These are phyloP conservation scores for Nyctalus aviator DNA, from an alignment of 2,797 vertebrate species.

Conservation along the genomic window DNA sequence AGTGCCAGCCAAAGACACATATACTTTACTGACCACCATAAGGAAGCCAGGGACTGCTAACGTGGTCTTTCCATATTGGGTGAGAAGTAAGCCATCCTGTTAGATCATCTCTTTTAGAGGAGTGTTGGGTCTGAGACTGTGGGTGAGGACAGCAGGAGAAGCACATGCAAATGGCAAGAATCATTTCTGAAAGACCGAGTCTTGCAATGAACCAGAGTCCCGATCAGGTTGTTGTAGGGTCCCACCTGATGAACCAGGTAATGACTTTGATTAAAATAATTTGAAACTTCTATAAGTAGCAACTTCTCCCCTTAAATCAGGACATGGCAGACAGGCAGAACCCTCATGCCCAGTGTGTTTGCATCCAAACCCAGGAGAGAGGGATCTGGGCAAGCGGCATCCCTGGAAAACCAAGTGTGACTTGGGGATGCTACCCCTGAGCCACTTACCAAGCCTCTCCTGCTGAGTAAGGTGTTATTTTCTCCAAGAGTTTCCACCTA, in stretches of 20 bases:
- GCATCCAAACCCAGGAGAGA: background rate
- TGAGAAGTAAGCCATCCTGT: background rate
- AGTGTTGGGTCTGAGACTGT: background rate
- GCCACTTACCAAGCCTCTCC: background rate
- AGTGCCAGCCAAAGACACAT: background rate
- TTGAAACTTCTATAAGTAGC: background rate
- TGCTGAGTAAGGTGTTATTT: background rate
- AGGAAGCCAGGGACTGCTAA: background rate
- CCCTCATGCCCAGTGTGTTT: background rate
- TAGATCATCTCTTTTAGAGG: background rate
- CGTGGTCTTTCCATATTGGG: background rate
- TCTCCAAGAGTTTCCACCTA: background rate
- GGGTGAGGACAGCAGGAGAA: fast-evolving
- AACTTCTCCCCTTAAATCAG: background rate
- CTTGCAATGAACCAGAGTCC: background rate
- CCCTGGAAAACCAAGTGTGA: background rate
- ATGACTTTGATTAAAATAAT: background rate
- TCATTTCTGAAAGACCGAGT: background rate
- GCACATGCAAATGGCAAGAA: background rate
- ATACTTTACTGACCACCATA: background rate
- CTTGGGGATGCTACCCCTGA: background rate
- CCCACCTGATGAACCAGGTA: background rate
- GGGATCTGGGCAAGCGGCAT: fast-evolving
- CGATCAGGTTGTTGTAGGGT: background rate
- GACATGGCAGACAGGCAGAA: background rate